Conservation (phyloP, 2,113 vertebrate genomes). For the Corythoichthys intestinalis region DNA sequence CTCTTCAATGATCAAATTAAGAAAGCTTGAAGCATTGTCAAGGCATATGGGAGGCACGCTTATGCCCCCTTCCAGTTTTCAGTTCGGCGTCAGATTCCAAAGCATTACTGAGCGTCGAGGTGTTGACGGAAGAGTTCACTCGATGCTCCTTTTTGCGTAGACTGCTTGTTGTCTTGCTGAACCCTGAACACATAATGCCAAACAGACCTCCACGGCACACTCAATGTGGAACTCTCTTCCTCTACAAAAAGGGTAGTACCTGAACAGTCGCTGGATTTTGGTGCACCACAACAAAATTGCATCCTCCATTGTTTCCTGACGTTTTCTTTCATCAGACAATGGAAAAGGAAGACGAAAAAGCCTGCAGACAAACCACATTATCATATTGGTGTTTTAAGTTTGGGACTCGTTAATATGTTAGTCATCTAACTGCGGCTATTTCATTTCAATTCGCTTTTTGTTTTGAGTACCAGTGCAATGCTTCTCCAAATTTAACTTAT, state of each 20-base stretch:
- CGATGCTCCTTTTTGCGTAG: conserved; percentile 45
- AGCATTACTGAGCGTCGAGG: conserved; percentile 61
- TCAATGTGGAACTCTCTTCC: too few species aligned
- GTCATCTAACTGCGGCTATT: too few species aligned
- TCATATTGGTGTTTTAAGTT: neutral
- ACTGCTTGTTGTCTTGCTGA: conserved; percentile 54
- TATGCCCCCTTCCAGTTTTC: conserved; percentile 24
- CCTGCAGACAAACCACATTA: conserved; percentile 55
- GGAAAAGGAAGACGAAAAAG: conserved; percentile 85
- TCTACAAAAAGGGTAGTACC: conserved; percentile 24
- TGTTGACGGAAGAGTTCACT: conserved; percentile 56
- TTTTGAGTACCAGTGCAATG: too few species aligned
- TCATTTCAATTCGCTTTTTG: too few species aligned
- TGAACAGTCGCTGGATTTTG: conserved; percentile 43
- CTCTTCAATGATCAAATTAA: too few species aligned
- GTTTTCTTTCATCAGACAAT: conserved; percentile 86
- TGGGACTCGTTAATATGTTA: too few species aligned
- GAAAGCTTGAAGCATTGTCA: neutral
- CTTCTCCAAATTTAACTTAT: too few species aligned
- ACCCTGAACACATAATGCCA: conserved; percentile 61
- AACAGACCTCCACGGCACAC: neutral
- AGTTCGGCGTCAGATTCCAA: conserved; percentile 39
- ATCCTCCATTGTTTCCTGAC: conserved; percentile 79
- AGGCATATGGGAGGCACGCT: neutral
- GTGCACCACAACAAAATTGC: conserved; percentile 74